Evolutionary conservation across 2,888 invertebrate genomes (phyloP), one percentile per base, ranked within the genome.

Genomic region (Acheta domesticus): DNA sequence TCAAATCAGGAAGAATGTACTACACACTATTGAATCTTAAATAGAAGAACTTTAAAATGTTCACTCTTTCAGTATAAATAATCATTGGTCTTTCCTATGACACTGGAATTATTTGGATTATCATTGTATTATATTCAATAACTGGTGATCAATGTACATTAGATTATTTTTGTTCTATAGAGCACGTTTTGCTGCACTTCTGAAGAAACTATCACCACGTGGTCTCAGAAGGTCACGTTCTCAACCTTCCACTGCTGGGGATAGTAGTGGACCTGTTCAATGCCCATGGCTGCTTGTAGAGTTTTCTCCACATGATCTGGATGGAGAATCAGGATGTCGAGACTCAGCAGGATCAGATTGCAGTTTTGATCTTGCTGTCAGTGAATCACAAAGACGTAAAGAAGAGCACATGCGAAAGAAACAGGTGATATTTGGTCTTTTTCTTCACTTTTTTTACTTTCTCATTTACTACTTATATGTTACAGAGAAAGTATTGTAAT

Each of bases 161-260:
- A 19, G 62, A 62, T 62, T 62, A 14, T n/a, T 14, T 8, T 62
- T 19, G n/a, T 62, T 36, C 20, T 80, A 19, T 48, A 82, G 82
- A 62, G 80, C 81, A 23, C 48, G 78, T 48, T 62, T 82, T 48
- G 49, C 80, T n/a, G 80, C 82, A 8, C 78, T 82, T 48, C 78
- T 82, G 49, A 82, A 82, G 82, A 82, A 82, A 50, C 77, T 82
- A 5, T 82, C 82, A 12, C 82, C 81, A 12, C 73, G 82, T 14
- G 62, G 62, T 8, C n/a, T 62, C 4, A 12, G 62, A 62, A 62
- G 62, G n/a, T 62, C 62, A 19, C 62, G 62, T 62, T 62, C 62
- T 62, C 62, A 62, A n/a, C 62, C 62, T 14, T 62, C 62, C n/a
- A n/a, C 62, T 12, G 62, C 62, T 16, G 62, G 62, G n/a, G 62